Base-by-base conservation (phyloP, 2,888 invertebrate species). In the Caradrina kadenii region DNA sequence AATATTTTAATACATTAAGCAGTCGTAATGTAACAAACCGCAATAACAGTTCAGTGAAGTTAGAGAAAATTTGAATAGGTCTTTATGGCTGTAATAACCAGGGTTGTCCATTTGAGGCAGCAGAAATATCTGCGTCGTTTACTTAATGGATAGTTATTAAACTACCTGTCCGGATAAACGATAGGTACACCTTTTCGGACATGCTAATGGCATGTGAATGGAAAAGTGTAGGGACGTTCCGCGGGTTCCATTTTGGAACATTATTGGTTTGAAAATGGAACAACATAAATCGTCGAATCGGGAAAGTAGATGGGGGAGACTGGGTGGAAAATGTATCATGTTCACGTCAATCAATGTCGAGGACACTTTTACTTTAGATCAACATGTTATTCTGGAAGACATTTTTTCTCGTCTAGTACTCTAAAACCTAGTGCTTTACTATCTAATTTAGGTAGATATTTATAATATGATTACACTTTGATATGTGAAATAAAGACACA, bases 81-180 rank as follows among this genome's bases (percentile, higher is more conserved):
- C 56, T 69, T 66, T 76, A 73, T 65, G 60, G 22, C 35, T 17
- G 42, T 73, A 69, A 80, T 66, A 63, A 61, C 45, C 65, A 52
- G 50, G 58, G 10, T 39, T 80, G 69, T 73, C 62, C 69, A 55
- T 69, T 82, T 73, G 17, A 61, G 58, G 21, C 21, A 17, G 49
- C 26, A 74, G 68, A 70, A 73, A 76, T 83, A 82, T 70, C 73
- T 56, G 54, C 52, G 64, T 76, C 82, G 39, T 82, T 82, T 72
- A 60, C 60, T 56, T 76, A 67, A 84, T 84, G 60, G 73, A 56
- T 59, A 70, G 79, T 66, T 76, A 83, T 66, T 76, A 82, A 66
- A 59, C 69, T 63, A 82, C 82, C 76, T 84, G 68, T 53, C 65
- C 60, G 50, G 42, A 55, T 68, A 78, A 81, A 73, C 56, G 78